phyloP scores from a whole-genome alignment of 2,888 invertebrate genomes.

The Pharmacophagus antenor region DNA sequence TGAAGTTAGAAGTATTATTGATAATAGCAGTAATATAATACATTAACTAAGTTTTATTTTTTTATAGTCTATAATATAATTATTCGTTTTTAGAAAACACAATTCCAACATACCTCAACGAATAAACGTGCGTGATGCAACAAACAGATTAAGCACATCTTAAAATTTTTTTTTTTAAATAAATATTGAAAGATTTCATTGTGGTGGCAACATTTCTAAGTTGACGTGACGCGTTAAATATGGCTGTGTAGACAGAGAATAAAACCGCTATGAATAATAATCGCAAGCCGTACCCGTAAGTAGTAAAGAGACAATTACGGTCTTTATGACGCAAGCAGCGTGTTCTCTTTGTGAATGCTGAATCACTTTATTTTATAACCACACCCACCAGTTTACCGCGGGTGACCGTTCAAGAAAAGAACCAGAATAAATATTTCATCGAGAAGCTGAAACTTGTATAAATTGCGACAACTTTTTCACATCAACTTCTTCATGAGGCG shows the following conservation, averaged over 20 bases:
- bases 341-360: constrained; percentile 33
- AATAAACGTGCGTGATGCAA: too few species aligned
- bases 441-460: neutral
- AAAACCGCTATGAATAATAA: constrained; percentile 22
- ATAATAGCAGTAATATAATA: too few species aligned
- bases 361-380: constrained; percentile 36
- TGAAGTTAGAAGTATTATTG: too few species aligned
- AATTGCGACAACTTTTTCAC: neutral
- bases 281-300: constrained; percentile 25
- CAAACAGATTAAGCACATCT: too few species aligned
- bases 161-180: neutral
- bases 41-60: too few species aligned
- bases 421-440: neutral
- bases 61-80: too few species aligned
- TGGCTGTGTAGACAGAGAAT: constrained; percentile 2
- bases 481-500: neutral
- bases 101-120: too few species aligned
- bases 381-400: neutral
- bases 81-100: too few species aligned
- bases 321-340: constrained; percentile 37
- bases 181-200: neutral
- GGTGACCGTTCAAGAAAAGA: neutral
- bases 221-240: constrained; percentile 10
- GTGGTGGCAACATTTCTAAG: neutral
- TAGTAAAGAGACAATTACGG: constrained; percentile 37